Evolutionary conservation across 2,797 vertebrate genomes (phyloP).

Genomic region (Avahi laniger): DNA sequence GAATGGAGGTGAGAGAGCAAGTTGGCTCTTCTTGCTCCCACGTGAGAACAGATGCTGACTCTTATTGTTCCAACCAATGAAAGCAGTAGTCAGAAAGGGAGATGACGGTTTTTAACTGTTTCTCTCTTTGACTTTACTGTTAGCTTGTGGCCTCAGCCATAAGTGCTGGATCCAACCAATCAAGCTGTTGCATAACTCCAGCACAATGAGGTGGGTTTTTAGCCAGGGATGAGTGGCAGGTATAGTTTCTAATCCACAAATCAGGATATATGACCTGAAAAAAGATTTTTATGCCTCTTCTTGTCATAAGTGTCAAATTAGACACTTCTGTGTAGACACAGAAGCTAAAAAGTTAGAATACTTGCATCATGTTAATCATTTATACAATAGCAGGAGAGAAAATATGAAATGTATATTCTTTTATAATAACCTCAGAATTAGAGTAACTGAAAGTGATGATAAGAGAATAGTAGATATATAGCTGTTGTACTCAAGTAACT

Average conservation of each 20-base stretch:
- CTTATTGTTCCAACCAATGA: not conserved
- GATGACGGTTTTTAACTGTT: not conserved
- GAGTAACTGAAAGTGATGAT: not conserved
- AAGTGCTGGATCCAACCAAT: not conserved
- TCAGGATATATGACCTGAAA: not conserved
- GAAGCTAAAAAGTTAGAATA: not conserved
- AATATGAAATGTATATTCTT: not conserved
- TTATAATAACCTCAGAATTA: not conserved
- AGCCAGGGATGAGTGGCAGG: not conserved
- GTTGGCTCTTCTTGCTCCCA: not conserved
- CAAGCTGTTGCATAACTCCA: not conserved
- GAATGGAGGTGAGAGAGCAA: not conserved
- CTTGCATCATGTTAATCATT: not conserved
- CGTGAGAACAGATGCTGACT: not conserved
- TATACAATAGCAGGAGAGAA: not conserved
- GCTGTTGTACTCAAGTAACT: not conserved
- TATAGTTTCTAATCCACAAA: not conserved
- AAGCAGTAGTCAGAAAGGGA: not conserved
- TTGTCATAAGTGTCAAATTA: not conserved
- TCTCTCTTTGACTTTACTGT: not conserved
- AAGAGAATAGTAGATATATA: not conserved
- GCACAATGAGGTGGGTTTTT: not conserved
- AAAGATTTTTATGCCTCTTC: not conserved
- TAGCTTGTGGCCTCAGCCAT: not conserved
- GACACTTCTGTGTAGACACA: too few relatives aligned